These are phyloP conservation scores for Gallinago jamesoni DNA, from an alignment of 2,113 vertebrate species.

Conservation along the genomic window DNA sequence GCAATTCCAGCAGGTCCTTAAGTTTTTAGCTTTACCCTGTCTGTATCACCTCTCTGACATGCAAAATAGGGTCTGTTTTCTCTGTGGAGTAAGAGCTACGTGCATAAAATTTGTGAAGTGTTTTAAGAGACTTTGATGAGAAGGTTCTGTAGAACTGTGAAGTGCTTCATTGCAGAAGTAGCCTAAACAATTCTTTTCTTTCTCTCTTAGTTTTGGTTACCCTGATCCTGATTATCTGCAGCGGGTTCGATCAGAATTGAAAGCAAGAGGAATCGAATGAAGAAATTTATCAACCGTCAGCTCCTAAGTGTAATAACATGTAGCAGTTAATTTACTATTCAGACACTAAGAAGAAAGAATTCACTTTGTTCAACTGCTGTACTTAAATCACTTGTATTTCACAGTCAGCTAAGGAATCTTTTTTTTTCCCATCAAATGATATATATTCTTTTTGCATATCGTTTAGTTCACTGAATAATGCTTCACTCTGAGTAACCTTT, in stretches of 20 bases:
- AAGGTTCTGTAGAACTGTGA: background rate
- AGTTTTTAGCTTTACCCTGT: background rate
- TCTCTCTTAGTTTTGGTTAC: conserved; percentile 74
- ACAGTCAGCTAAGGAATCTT: background rate
- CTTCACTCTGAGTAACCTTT: background rate
- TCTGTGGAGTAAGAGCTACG: background rate
- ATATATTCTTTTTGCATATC: background rate
- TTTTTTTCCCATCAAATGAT: background rate
- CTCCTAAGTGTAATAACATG: background rate
- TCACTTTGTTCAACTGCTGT: background rate
- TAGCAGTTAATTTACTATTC: background rate
- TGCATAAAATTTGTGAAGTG: background rate
- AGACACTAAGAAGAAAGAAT: background rate
- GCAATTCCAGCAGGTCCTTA: background rate
- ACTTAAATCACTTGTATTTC: background rate
- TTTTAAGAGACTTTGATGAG: background rate
- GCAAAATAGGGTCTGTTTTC: background rate
- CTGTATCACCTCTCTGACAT: background rate
- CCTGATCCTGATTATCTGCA: conserved; percentile 75
- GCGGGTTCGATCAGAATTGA: conserved; percentile 76
- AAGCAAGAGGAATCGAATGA: conserved; percentile 79
- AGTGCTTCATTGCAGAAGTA: background rate
- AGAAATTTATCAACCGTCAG: background rate
- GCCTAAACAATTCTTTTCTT: background rate
- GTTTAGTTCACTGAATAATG: background rate